Evolutionary conservation across 2,888 invertebrate species (phyloP).

Genomic region (Antitype chi): DNA sequence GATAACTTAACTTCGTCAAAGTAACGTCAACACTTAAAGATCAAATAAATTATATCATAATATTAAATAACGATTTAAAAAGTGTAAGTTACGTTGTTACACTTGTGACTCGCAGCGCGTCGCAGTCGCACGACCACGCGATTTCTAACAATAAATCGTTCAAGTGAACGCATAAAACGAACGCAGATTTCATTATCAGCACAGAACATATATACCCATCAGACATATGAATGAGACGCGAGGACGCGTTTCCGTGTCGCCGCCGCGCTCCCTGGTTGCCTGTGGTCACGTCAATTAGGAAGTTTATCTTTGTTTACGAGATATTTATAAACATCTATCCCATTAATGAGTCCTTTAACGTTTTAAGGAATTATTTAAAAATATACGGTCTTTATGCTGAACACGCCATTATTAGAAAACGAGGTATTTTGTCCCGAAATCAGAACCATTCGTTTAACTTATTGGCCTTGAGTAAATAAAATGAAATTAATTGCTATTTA

Average conservation of each 20-base stretch:
- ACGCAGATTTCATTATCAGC: conserved; percentile 22
- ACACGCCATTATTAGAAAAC: not conserved
- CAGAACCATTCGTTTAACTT: not conserved
- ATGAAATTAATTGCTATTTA: not conserved
- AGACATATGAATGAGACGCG: conserved; percentile 17
- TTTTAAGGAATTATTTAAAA: not conserved
- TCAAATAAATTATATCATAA: not conserved
- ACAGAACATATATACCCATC: conserved; percentile 14
- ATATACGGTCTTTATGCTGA: too few species aligned
- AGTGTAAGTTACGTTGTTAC: not conserved
- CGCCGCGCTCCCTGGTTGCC: not conserved
- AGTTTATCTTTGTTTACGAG: not conserved
- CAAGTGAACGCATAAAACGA: conserved; percentile 17
- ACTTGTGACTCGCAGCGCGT: not conserved
- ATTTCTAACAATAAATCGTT: conserved; percentile 1
- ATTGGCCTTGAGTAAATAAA: not conserved
- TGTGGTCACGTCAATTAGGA: conserved; percentile 1
- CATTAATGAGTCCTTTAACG: not conserved
- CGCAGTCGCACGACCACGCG: not conserved
- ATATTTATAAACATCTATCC: too few species aligned
- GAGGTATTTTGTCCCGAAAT: not conserved
- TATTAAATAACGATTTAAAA: not conserved
- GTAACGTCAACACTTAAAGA: not conserved
- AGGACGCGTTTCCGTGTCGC: not conserved
- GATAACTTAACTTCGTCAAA: not conserved